Evolutionary conservation across 2,113 vertebrate species (phyloP).

Genomic region (Apaloderma vittatum): DNA sequence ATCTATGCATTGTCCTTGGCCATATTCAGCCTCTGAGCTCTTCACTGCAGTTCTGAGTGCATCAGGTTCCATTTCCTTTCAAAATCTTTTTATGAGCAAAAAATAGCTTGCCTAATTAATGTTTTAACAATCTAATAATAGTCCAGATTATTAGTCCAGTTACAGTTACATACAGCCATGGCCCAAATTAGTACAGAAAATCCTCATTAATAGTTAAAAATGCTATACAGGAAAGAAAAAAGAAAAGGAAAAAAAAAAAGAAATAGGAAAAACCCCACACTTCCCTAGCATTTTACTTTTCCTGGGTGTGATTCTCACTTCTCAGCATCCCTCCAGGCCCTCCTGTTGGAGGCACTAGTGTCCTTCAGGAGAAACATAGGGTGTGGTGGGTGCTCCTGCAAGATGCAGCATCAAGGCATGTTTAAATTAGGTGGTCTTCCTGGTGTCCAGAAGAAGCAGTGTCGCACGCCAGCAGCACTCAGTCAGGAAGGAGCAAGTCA

Average conservation of each 20-base stretch:
- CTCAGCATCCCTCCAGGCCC: background rate
- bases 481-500: background rate
- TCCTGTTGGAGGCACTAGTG: accelerated
- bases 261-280: accelerated
- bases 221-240: background rate
- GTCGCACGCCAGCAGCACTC: background rate
- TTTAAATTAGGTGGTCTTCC: background rate
- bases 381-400: background rate
- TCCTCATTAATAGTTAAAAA: conserved; percentile 63
- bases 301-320: accelerated
- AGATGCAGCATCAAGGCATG: background rate
- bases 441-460: background rate
- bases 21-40: background rate
- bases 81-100: conserved; percentile 16
- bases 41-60: background rate
- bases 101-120: conserved; percentile 62
- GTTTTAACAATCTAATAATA: conserved; percentile 67
- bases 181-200: conserved; percentile 51
- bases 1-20: background rate
- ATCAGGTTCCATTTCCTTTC: background rate
- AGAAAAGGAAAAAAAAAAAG: background rate
- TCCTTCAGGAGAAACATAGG: background rate
- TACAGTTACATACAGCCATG: background rate
- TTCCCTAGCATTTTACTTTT: background rate
- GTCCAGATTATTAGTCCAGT: conserved; percentile 34